Conservation (phyloP, 2,113 vertebrate genomes). For the Alectura lathami region DNA sequence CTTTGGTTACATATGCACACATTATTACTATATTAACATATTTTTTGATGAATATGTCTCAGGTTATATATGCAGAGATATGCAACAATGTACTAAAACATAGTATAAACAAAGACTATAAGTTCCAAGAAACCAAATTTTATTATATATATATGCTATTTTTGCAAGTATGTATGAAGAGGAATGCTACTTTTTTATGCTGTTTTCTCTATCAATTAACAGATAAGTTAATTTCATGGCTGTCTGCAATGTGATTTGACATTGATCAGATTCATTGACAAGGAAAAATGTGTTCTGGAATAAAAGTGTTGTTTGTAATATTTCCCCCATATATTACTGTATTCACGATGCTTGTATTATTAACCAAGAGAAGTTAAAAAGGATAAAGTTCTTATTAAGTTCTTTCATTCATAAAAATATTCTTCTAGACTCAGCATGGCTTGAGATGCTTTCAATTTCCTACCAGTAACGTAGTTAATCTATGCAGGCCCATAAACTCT, state of each 20-base stretch:
- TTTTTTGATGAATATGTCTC: not conserved
- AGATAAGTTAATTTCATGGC: not conserved
- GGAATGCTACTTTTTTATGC: not conserved
- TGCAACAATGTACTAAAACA: not conserved
- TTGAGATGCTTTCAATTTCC: not conserved
- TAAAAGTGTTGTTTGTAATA: not conserved
- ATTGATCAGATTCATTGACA: not conserved
- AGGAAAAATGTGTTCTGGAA: not conserved
- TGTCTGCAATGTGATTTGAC: not conserved
- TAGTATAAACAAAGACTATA: not conserved
- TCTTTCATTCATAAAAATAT: not conserved
- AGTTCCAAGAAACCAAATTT: not conserved
- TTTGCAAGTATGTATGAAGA: not conserved
- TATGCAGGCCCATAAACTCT: not conserved
- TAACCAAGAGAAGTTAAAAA: not conserved
- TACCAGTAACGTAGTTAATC: not conserved
- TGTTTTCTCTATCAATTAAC: not conserved
- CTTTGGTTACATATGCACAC: not conserved
- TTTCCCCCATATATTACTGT: not conserved
- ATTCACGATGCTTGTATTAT: not conserved
- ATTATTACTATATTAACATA: not conserved
- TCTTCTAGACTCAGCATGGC: not conserved
- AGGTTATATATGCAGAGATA: not conserved
- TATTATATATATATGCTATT: not conserved
- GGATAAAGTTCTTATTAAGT: not conserved